Evolutionary conservation across 2,113 vertebrate genomes (phyloP), one percentile per base, ranked within the genome.

Genomic region (Carettochelys insculpta): DNA sequence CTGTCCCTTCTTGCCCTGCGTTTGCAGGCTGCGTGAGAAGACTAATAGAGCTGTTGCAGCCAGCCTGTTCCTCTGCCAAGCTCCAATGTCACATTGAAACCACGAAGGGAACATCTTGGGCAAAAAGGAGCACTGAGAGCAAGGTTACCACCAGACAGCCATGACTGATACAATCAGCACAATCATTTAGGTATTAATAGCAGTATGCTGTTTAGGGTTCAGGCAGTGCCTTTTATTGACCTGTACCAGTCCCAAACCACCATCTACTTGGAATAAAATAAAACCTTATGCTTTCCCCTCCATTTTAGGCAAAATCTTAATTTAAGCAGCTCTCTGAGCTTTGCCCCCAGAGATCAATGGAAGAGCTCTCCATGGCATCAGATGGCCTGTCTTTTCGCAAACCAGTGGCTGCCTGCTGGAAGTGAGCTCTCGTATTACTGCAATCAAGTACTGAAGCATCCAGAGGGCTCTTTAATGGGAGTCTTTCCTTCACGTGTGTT

Each of bases 361-460:
- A n/a, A 38, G 43, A 10, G 2, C n/a, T 65, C n/a, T 83, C 25
- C 58, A 20, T 48, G 47, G 45, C 22, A 50, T 81, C 50, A 8
- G 27, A 2, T 90, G 85, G n/a, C 43, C 65, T 87, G 86, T 77
- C 77, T 83, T 48, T 73, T 4, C 20, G 81, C 88, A 91, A n/a
- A 31, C 2, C n/a, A 24, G 12, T 31, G 12, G 2, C 58, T 85
- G 54, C 61, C 43, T 80, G 14, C 56, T 50, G 52, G 78, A 50
- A 58, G 3, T 50, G 88, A 65, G 47, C 78, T 86, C 7, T 3
- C 7, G 5, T 89, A 88, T 84, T 71, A 31, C 89, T 86, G 76
- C 58, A 89, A 20, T 1, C 85, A 13, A 82, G 87, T 31, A 79
- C 11, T 75, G 0, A 86, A 58, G 73, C n/a, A 80, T 47, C 86